Evolutionary conservation across 2,797 vertebrate species (phyloP), one percentile per base, ranked within the genome.

Genomic region (Phrynocephalus vlangalii): DNA sequence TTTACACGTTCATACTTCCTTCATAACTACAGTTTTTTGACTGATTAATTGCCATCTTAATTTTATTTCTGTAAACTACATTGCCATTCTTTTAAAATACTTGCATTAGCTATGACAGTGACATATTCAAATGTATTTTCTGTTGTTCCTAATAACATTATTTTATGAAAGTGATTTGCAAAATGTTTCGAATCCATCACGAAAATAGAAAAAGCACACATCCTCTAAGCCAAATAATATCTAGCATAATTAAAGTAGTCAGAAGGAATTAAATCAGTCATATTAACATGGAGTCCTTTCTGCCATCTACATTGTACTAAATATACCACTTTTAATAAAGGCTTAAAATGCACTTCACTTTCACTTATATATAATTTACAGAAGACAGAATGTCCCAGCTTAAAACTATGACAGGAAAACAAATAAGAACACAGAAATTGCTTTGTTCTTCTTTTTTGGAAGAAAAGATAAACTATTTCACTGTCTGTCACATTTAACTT

Each of bases 291-390:
- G 87, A 94, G 20, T 28, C 38, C 86, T 94, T 93, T 90, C 68
- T 94, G 72, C 76, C 50, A 94, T 82, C 79, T 85, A 71, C 52
- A 88, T 2, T 91, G 88, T 78, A 70, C 50, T 81, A 95, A 92
- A 82, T 90, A 90, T 89, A 83, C 73, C 82, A 92, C 94, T 93
- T 94, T 91, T 92, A 95, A 94, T 96, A 93, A 95, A 95, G 93
- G 66, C 94, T 95, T 96, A 91, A 96, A 95, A 92, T 92, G 70
- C 83, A 83, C 30, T 91, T 96, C 90, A 78, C 92, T 94, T 96
- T 88, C 90, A 93, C 81, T 93, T 95, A 92, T 95, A 92, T 94
- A 96, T 95, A 93, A 95, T 96, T 96, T 92, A 93, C 84, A 20
- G 81, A 77, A 93, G 89, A 93, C 93, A 86, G 79, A 87, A 56